A percentile compares a stretch with the other conserved stretches of the same genome.
Conservation (phyloP, 2,113 vertebrate species). For the Sphyrna mokarran region DNA sequence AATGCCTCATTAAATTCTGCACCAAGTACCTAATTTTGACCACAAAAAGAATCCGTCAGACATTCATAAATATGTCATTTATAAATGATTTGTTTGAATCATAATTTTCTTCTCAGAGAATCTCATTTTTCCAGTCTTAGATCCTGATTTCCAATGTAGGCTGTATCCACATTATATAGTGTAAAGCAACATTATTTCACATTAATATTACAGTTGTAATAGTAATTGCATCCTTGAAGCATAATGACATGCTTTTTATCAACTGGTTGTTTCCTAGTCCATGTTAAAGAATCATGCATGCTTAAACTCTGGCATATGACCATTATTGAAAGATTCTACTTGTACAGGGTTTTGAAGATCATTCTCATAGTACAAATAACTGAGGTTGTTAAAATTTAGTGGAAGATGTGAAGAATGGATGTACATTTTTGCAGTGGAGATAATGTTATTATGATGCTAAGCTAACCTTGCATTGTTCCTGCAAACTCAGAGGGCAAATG, state of each 20-base stretch:
- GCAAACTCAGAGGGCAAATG: slow-evolving; percentile 29
- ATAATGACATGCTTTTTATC: background rate
- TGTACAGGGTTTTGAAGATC: background rate
- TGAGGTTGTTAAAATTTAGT: background rate
- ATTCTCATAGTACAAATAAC: background rate
- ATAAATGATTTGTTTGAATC: background rate
- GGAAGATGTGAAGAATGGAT: background rate
- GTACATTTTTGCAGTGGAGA: background rate
- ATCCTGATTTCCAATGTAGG: background rate
- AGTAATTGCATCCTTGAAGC: background rate
- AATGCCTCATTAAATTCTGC: background rate
- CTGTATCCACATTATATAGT: background rate
- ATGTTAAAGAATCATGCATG: background rate
- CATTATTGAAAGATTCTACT: background rate
- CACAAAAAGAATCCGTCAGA: background rate
- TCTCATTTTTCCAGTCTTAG: background rate
- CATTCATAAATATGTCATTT: background rate
- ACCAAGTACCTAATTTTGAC: background rate
- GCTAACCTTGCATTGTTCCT: slow-evolving; percentile 26
- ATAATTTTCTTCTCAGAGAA: background rate
- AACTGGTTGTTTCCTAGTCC: background rate
- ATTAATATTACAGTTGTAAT: background rate
- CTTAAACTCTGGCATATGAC: background rate
- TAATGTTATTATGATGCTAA: slow-evolving; percentile 16
- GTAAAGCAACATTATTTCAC: background rate